Percentiles rank a stretch among this genome's conserved stretches.
phyloP scores from a whole-genome alignment of 2,113 vertebrate species.

The Charadrius vociferus region DNA sequence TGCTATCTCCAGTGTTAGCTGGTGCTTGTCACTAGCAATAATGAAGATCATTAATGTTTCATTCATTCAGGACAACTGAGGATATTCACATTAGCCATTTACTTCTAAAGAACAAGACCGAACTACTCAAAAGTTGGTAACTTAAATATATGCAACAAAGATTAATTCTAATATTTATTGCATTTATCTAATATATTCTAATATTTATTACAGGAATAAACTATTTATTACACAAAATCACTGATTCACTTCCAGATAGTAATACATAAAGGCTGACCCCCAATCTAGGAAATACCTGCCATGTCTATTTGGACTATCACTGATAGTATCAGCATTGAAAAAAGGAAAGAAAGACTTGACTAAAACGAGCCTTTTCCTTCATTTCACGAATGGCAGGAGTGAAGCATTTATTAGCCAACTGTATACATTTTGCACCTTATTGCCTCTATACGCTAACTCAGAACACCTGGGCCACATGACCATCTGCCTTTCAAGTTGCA shows the following conservation, averaged over 20 bases:
- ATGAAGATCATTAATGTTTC: neutral
- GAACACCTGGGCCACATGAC: neutral
- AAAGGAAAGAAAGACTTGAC: neutral
- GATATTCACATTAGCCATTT: neutral
- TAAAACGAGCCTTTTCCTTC: neutral
- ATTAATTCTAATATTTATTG: neutral
- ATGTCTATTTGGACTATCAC: neutral
- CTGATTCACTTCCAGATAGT: neutral
- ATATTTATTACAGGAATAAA: neutral
- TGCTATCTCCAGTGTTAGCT: neutral
- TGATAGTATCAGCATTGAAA: neutral
- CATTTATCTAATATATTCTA: too few species aligned
- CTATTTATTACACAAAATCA: neutral
- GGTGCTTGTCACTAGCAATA: neutral
- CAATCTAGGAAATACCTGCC: neutral
- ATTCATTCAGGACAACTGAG: neutral
- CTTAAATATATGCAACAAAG: neutral
- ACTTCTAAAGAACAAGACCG: neutral
- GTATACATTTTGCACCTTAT: neutral
- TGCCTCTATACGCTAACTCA: neutral
- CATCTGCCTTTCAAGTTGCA: neutral
- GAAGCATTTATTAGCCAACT: neutral
- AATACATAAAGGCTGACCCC: neutral
- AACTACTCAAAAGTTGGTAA: neutral
- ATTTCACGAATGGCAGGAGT: neutral